Evolutionary conservation across 2,797 vertebrate species (phyloP), one percentile per base, ranked within the genome.

Genomic region (Florisuga fusca): DNA sequence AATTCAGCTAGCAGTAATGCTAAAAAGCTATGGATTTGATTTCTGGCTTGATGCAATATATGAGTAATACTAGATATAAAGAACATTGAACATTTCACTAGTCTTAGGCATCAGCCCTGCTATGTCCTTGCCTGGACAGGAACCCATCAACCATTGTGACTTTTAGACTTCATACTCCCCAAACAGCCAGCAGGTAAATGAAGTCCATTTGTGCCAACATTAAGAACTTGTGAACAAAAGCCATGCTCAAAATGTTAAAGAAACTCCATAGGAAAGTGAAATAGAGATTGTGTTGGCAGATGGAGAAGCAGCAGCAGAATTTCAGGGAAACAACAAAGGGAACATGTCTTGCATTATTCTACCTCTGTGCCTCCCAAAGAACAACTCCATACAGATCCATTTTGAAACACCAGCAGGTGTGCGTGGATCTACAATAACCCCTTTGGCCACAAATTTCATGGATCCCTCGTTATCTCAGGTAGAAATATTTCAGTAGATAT

Each of bases 21-120:
- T 22, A 84, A 94, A 95, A 90, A 86, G 93, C 95, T 55, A 82
- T 92, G 31, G 69, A 54, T 89, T 84, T 94, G 88, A 84, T 78
- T 85, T 73, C 50, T 95, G 84, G 45, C 85, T 91, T 73, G 34
- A 77, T 78, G 77, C 72, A 93, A 36, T 87, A 79, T 48, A n/a
- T 88, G 84, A 85, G 74, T 81, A 81, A 76, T 68, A 62, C 54
- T 72, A 51, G 64, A 41, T 50, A 38, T 23, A 84, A 81, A 85
- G 78, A 83, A 31, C 53, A 75, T 25, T 34, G 54, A 84, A 38
- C 48, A 63, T 13, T 84, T 69, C 63, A 38, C 55, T 55, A 55
- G 48, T 55, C 45, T 68, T 45, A 62, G 61, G 33, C 43, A 91
- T 75, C 76, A 9, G 38, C 21, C 34, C 48, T 73, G 48, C 62